Evolutionary conservation across 2,888 invertebrate species (phyloP).

Genomic region (Drosophila infuscata): DNA sequence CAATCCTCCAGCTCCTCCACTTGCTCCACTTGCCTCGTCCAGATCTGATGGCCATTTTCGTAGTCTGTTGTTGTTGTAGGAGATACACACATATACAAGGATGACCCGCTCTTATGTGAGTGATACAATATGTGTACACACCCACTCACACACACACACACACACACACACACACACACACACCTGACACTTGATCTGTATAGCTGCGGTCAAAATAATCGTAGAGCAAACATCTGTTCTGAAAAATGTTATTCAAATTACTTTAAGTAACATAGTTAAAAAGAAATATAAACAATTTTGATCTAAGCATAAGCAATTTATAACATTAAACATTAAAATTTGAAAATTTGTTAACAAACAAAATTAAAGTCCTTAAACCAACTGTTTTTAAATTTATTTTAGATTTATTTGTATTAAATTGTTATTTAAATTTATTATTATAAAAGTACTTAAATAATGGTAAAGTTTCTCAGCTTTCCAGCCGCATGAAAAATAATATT

Average conservation of each 20-base stretch:
- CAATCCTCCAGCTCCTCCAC: not conserved
- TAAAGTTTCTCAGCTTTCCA: not conserved
- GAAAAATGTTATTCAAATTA: not conserved
- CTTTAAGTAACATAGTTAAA: not conserved
- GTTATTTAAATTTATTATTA: not conserved
- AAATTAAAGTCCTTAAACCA: not conserved
- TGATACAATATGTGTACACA: slow-evolving; percentile 1
- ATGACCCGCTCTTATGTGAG: slow-evolving; percentile 13
- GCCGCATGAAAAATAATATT: not conserved
- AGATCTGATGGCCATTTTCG: slow-evolving; percentile 16
- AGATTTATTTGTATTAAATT: not conserved
- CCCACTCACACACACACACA: not conserved
- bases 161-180: not conserved
- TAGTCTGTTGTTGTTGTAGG: not conserved
- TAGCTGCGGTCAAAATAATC: not conserved
- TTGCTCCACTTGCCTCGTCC: not conserved
- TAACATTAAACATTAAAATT: not conserved
- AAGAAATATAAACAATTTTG: not conserved
- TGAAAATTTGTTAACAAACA: not conserved
- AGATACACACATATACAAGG: slow-evolving; percentile 12
- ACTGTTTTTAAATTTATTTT: not conserved
- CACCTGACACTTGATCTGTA: not conserved
- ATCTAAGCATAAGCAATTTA: not conserved
- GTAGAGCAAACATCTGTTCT: not conserved
- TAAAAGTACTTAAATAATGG: not conserved